Base-by-base conservation (phyloP, 53 echinoderm and acorn worm species). In the Temnopleurus reevesii region DNA sequence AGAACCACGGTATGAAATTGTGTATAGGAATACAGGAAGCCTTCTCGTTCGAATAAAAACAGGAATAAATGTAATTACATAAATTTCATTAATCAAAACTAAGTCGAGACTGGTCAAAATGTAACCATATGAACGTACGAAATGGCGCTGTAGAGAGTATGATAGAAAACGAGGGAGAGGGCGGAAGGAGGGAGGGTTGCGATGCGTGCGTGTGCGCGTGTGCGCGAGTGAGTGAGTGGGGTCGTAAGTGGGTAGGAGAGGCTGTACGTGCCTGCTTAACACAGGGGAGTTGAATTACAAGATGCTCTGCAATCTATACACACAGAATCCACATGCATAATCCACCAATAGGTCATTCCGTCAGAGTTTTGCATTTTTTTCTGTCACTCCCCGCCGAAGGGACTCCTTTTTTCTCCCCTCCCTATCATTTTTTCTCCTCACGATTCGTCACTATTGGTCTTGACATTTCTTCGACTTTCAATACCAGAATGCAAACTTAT, bases 251-350 rank as follows among this genome's bases (percentile, higher is more conserved):
- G 6, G 71, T 66, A 41, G 41, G 71, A 66, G 71, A 66, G 71
- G 35, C 71, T 19, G 36, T 66, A 66, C 35, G 71, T 66, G 71
- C 36, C 19, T 66, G 71, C 35, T 66, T 66, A 66, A 66, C 71
- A 41, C 41, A 18, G 5, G 4, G 41, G 71, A 38, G 71, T 66
- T 41, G 71, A 38, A 66, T 66, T 66, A 38, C 71, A 66, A 66
- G 71, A 38, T 36, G 38, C 41, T 1, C 18, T 19, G 71, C 41
- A 66, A 66, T 66, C 71, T 66, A 66, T 77, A 77, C 46, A 77
- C 46, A 47, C 79, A 24, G 12, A 45, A 46, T 46, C 79, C 27
- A 49, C 79, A 77, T 47, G 79, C 45, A 77, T 77, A 77, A 77
- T 77, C 44, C 13, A 2, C 47, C 5, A 49, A 5, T 15, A 10